Evolutionary conservation across 2,113 vertebrate species (phyloP).

Genomic region (Phoenicopterus ruber): DNA sequence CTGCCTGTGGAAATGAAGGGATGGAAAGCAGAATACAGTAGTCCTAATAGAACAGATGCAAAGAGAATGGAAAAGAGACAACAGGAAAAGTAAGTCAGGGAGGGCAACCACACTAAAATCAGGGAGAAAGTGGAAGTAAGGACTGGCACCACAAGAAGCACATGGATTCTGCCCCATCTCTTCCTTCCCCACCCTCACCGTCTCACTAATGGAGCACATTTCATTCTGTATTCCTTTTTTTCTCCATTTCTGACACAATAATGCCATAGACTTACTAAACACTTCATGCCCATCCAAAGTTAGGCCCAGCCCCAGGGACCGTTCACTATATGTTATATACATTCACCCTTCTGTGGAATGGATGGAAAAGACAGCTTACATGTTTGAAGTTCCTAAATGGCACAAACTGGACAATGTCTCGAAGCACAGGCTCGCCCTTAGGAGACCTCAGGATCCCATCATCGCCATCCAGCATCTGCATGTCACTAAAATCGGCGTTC

Average conservation of each 20-base stretch:
- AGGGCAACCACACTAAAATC: neutral
- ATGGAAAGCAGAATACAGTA: neutral
- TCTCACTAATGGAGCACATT: neutral
- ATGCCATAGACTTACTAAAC: neutral
- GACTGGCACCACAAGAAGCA: neutral
- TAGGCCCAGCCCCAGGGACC: neutral
- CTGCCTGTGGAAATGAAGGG: neutral
- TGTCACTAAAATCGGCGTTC: constrained; percentile 94
- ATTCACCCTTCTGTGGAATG: neutral
- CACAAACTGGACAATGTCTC: constrained; percentile 98
- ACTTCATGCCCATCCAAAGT: neutral
- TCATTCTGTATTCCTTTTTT: neutral
- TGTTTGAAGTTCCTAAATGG: constrained; percentile 98
- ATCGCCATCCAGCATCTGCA: constrained; percentile 96
- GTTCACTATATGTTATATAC: neutral
- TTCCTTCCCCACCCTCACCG: neutral
- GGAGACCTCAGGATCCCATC: constrained; percentile 92
- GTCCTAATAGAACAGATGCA: neutral
- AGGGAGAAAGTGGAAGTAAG: neutral
- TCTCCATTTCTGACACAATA: neutral
- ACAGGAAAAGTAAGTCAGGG: neutral
- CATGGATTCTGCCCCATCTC: neutral
- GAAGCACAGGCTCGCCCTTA: constrained; percentile 90
- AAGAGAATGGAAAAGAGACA: neutral
- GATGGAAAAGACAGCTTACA: constrained; percentile 73